A percentile compares a stretch with the other conserved stretches of the same genome.
These are phyloP conservation scores for Pseudorasbora parva DNA, from an alignment of 2,113 vertebrate species.

Conservation along the genomic window DNA sequence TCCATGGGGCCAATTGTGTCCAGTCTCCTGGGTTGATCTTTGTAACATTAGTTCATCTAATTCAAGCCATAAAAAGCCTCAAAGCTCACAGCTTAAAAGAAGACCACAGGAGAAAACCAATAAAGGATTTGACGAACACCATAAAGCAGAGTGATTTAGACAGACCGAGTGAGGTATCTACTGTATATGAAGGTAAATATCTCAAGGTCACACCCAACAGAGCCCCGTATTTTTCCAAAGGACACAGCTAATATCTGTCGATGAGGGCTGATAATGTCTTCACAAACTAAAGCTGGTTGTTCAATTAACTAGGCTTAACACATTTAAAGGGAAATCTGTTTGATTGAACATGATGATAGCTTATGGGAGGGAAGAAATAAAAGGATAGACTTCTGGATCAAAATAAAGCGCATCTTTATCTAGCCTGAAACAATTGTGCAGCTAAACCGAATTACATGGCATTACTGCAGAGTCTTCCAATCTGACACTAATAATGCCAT, in stretches of 20 bases:
- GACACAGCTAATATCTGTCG: neutral
- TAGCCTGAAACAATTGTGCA: constrained; percentile 5
- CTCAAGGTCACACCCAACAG: constrained; percentile 43
- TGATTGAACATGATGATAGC: constrained; percentile 14
- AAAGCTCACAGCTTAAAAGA: constrained; percentile 64
- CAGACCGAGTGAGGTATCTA: constrained; percentile 30
- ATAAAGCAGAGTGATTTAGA: constrained; percentile 59
- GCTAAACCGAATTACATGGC: constrained; percentile 13
- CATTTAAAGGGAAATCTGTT: neutral
- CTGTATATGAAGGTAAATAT: constrained; percentile 51
- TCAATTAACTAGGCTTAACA: constrained; percentile 10
- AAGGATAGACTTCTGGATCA: neutral
- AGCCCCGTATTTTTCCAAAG: neutral
- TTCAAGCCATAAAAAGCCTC: constrained; percentile 68
- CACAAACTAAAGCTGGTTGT: constrained; percentile 1
- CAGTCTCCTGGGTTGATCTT: constrained; percentile 67
- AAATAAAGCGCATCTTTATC: constrained; percentile 2
- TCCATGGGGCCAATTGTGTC: constrained; percentile 65
- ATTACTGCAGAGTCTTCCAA: neutral
- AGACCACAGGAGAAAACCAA: constrained; percentile 58
- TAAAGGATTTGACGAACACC: constrained; percentile 64
- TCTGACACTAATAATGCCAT: neutral
- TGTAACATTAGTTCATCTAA: constrained; percentile 71
- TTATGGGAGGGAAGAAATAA: neutral
- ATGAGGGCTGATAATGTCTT: constrained; percentile 28